These are phyloP conservation scores for Portunus trituberculatus DNA, from an alignment of 1,140 invertebrate species.

Conservation along the genomic window DNA sequence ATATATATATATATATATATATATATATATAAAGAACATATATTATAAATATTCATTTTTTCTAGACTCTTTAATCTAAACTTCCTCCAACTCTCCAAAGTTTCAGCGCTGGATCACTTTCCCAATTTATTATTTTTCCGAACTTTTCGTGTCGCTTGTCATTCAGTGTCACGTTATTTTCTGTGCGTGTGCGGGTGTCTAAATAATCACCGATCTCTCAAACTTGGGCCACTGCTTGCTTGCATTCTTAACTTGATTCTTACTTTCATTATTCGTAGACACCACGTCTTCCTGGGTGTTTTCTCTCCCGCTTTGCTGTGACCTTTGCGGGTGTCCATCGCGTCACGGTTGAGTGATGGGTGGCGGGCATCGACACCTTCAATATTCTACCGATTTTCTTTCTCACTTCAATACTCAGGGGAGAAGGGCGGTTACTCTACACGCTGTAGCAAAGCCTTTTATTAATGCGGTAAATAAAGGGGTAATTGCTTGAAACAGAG, in stretches of 20 bases:
- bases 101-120: background rate
- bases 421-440: too few species aligned
- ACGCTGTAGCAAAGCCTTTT: too few species aligned
- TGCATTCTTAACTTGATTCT: conserved; percentile 46
- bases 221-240: conserved; percentile 34
- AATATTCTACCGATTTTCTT: background rate
- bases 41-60: too few species aligned
- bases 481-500: too few species aligned
- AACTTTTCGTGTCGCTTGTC: background rate
- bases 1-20: too few species aligned
- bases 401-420: too few species aligned
- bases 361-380: background rate
- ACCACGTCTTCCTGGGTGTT: background rate
- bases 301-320: background rate
- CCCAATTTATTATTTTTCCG: background rate
- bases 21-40: too few species aligned
- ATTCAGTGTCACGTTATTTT: background rate
- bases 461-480: too few species aligned
- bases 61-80: background rate
- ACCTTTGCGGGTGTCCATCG: background rate
- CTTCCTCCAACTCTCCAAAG: background rate
- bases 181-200: background rate
- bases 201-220: background rate
- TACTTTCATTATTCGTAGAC: background rate
- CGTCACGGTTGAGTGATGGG: background rate